Base-by-base conservation (phyloP, 2,797 vertebrate genomes). In the Podarcis lilfordi region DNA sequence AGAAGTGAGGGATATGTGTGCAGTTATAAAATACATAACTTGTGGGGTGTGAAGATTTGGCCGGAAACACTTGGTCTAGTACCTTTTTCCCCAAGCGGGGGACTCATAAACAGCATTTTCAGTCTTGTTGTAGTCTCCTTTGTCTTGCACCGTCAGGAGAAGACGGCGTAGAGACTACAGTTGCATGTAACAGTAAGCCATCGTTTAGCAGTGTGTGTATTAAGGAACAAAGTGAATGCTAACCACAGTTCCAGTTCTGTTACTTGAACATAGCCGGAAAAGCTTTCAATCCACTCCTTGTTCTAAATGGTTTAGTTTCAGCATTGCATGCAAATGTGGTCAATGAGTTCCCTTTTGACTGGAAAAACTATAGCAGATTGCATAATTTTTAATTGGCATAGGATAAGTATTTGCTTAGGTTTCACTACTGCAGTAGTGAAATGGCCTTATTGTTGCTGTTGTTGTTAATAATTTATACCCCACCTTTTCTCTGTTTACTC, bases 381-480 rank as follows among this genome's bases (percentile, higher is more conserved):
- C 82, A 84, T 50, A 88, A 82, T 89, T 85, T 68, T 89, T 83
- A 89, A 85, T 86, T 85, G 92, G 87, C 0, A 2, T 78, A 94
- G 92, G 61, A 64, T 84, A 92, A 89, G 86, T 64, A 15, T 21
- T 84, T 94, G 82, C 82, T 90, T 29, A 27, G 29, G 13, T 95
- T 66, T 86, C 90, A 32, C 69, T 0, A 89, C 78, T 85, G 85
- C 29, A 80, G 86, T 81, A 32, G 25, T 50, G 50, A 55, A 55
- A 55, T 55, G 50, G 50, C 50, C 50, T 55, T 55, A 1, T 15
- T 55, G 50, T 55, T 55, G 13, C 13, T 55, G 50, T 15, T 55
- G 3, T 4, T 55, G 50, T 55, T 55, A 55, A 55, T 15, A 15
- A 55, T 55, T 55, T 55, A 55, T 55, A 55, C 50, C 13, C 50